These are phyloP conservation scores for Bovichtus diacanthus DNA, from an alignment of 2,797 vertebrate genomes.

Conservation along the genomic window DNA sequence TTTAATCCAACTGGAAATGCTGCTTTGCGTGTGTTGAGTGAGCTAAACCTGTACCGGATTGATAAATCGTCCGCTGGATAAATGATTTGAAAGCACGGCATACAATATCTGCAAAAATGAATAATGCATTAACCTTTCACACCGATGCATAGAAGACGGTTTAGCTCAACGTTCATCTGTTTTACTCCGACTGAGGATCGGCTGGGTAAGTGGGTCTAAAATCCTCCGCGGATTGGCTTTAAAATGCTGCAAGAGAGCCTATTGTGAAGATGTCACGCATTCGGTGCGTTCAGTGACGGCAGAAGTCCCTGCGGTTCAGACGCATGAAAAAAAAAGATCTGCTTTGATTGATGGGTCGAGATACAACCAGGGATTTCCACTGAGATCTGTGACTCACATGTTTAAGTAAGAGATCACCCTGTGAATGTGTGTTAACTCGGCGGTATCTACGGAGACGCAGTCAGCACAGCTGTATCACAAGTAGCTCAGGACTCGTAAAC, in stretches of 20 bases:
- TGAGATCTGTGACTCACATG: constrained; percentile 35
- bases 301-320: constrained; percentile 50
- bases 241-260: constrained; percentile 39
- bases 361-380: constrained; percentile 45
- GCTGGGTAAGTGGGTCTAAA: constrained; percentile 63
- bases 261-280: constrained; percentile 70
- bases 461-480: constrained; percentile 3
- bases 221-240: constrained; percentile 43
- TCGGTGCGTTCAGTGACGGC: constrained; percentile 45
- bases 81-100: constrained; percentile 17
- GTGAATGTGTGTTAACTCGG: background rate
- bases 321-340: constrained; percentile 67
- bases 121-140: constrained; percentile 31
- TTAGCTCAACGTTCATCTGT: constrained; percentile 27
- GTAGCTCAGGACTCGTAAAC: constrained; percentile 24
- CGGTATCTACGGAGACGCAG: background rate
- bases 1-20: constrained; percentile 1
- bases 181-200: constrained; percentile 42
- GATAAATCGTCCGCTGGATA: constrained; percentile 14
- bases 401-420: constrained; percentile 5
- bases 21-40: background rate
- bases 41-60: background rate
- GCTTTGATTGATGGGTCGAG: constrained; percentile 55
- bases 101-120: constrained; percentile 2
- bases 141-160: background rate